A percentile compares a stretch with the other conserved stretches of the same genome.
Evolutionary conservation across 2,797 vertebrate species (phyloP).

Genomic region (Schizothorax lantsangensis): DNA sequence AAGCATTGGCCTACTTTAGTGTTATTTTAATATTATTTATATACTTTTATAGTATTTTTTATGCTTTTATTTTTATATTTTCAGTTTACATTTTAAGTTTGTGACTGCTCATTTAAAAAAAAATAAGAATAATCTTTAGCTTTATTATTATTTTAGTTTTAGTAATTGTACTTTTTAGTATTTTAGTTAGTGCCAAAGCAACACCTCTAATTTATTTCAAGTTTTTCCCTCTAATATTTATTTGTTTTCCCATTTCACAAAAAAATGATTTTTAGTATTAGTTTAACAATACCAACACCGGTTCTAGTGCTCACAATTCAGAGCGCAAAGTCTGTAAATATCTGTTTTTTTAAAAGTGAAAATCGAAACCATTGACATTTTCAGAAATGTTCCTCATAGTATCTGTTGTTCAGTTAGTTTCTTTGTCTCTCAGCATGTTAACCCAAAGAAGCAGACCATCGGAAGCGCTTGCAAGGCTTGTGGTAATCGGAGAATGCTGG

Average conservation of each 20-base stretch:
- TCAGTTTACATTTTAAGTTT: neutral
- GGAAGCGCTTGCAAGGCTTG: constrained; percentile 99
- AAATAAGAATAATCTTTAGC: neutral
- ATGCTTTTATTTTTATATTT: neutral
- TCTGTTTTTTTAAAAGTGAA: neutral
- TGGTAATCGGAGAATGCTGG: constrained; percentile 97
- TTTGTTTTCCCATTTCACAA: neutral
- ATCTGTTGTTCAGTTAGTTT: constrained; percentile 60
- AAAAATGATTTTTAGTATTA: too few relatives aligned
- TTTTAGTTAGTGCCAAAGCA: neutral
- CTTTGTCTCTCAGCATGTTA: constrained; percentile 83
- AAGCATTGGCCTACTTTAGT: neutral
- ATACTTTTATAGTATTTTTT: neutral
- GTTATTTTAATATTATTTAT: neutral
- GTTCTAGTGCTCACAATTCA: neutral
- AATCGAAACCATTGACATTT: neutral
- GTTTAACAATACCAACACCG: too few relatives aligned
- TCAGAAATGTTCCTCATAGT: constrained; percentile 20
- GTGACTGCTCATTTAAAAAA: too few relatives aligned
- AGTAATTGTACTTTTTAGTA: neutral
- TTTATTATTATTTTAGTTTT: neutral
- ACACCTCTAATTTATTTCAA: neutral
- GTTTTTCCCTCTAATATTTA: neutral
- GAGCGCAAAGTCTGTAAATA: neutral
- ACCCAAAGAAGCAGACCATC: constrained; percentile 99